These are phyloP conservation scores for Acanthacorydalis orientalis DNA, from an alignment of 2,888 invertebrate species.

Conservation along the genomic window DNA sequence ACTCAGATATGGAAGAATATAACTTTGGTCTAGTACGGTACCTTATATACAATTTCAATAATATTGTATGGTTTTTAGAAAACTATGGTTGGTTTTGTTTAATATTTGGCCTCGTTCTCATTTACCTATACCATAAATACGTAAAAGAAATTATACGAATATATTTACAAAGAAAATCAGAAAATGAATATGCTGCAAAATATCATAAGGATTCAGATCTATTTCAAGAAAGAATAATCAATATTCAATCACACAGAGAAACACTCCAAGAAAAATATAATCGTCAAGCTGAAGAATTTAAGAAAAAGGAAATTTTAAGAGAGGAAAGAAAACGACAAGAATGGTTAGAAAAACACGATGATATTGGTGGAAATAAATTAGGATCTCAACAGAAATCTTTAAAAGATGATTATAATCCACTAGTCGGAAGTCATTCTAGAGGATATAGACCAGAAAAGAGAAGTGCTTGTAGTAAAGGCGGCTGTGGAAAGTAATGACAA, in stretches of 20 bases:
- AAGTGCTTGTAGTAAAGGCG: conserved; percentile 21
- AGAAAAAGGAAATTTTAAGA: conserved; percentile 22
- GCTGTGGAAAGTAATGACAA: conserved; percentile 24
- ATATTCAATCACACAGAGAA: conserved; percentile 22
- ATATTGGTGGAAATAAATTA: conserved; percentile 15
- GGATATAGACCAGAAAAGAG: conserved; percentile 21
- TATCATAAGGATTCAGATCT: conserved; percentile 32
- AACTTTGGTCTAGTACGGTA: too few relatives aligned
- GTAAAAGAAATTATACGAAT: conserved; percentile 16
- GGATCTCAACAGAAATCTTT: conserved; percentile 13
- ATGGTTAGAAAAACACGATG: conserved; percentile 12
- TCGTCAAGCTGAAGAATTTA: conserved; percentile 18
- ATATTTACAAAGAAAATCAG: conserved; percentile 21
- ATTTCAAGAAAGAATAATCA: conserved; percentile 18
- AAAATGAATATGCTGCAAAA: conserved; percentile 25
- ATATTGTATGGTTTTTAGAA: conserved; percentile 12
- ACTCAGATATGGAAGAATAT: too few relatives aligned
- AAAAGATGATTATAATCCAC: conserved; percentile 21
- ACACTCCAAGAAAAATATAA: conserved; percentile 27
- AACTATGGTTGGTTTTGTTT: conserved; percentile 26
- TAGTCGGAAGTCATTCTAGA: conserved; percentile 20
- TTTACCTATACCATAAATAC: conserved; percentile 22
- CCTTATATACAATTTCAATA: too few relatives aligned
- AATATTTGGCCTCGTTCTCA: conserved; percentile 14
- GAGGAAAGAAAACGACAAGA: conserved; percentile 19